A percentile compares a stretch with the other conserved stretches of the same genome.
phyloP scores from a whole-genome alignment of 2,113 vertebrate species.

The Furnarius figulus region DNA sequence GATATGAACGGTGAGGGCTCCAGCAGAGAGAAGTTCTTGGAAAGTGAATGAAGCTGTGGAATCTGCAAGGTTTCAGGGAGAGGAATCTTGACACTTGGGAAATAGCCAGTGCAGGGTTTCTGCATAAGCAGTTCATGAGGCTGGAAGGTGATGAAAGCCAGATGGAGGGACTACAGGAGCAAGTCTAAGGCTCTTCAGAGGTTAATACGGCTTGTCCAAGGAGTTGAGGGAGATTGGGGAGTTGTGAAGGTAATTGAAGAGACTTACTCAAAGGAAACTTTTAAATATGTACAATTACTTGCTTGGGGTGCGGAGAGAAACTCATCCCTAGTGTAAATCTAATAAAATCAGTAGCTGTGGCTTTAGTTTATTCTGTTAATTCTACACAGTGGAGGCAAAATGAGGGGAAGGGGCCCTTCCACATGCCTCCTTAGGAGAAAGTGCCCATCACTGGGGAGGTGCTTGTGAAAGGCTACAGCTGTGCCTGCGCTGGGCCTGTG shows the following conservation, averaged over 20 bases:
- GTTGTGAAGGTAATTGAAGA: not conserved
- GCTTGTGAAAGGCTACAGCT: not conserved
- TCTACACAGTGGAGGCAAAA: not conserved
- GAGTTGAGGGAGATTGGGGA: not conserved
- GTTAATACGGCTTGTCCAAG: not conserved
- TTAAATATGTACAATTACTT: not conserved
- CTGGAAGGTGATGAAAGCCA: not conserved
- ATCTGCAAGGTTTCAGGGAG: not conserved
- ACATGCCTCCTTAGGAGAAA: not conserved
- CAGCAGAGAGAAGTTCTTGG: not conserved
- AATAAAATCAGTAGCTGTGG: not conserved
- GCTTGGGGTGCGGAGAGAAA: not conserved
- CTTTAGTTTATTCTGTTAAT: not conserved
- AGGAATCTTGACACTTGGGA: not conserved
- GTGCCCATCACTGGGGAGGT: not conserved
- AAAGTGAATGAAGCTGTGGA: not conserved
- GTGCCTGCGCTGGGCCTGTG: not conserved
- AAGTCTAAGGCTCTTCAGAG: not conserved
- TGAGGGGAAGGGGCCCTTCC: not conserved
- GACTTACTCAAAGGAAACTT: not conserved
- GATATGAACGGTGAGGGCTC: not conserved
- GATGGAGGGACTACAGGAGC: not conserved
- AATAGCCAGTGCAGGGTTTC: not conserved
- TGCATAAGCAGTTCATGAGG: not conserved
- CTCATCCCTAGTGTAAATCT: not conserved